Evolutionary conservation across 2,888 invertebrate species (phyloP), one percentile per base, ranked within the genome.

Genomic region (Melanostoma mellinum): DNA sequence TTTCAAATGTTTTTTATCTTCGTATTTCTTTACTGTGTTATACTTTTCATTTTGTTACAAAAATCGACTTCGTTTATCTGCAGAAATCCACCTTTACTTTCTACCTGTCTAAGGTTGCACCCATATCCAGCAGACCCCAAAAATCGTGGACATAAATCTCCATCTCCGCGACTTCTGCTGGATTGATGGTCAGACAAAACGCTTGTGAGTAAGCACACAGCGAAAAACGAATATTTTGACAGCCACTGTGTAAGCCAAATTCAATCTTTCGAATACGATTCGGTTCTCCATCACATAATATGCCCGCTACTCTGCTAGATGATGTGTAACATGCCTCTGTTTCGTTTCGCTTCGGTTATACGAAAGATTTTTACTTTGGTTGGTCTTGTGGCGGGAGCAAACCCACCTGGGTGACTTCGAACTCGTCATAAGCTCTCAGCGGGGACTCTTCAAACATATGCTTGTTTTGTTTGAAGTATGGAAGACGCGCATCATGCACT

Each of bases 281-380:
- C 72, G 77, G 78, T 79, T 50, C 65, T 84, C 56, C 60, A 71
- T 84, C 84, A 84, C 36, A 40, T 0, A 50, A 6, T 56, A 46
- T 46, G 52, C 63, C 50, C 50, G 44, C 46, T 36, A 48, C 48
- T 63, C 48, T 69, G 79, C 74, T 84, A 84, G 79, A 84, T 79
- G 84, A 84, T 84, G 84, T 79, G 84, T 84, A 84, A 79, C 74
- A 84, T 84, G 84, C 84, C 84, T 61, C 84, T 69, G 84, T 84
- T 84, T 84, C 71, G 78, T 71, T 84, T 65, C 79, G 84, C 65
- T 69, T 74, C 60, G 48, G 44, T 36, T 73, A 20, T 20, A 32
- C 9, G 58, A 33, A 65, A 52, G 58, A 63, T 60, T 74, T 60
- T 55, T 30, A 53, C 42, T 50, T 53, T 44, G 46, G 30, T 38